These are phyloP conservation scores for Sander vitreus DNA, from an alignment of 2,113 vertebrate species.

Conservation along the genomic window DNA sequence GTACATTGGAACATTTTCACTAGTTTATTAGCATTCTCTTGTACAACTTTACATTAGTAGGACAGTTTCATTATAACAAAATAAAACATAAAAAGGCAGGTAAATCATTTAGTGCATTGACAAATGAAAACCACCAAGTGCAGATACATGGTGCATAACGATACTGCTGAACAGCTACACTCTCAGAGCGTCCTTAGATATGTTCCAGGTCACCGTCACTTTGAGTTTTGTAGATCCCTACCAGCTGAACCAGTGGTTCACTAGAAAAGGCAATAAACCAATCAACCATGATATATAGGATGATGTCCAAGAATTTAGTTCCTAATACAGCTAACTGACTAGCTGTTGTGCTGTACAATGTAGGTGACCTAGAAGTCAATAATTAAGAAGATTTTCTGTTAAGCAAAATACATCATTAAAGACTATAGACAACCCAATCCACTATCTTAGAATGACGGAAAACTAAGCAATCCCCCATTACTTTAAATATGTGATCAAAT, in stretches of 20 bases:
- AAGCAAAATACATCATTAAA: conserved; percentile 3
- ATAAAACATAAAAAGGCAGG: conserved; percentile 73
- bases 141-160: conserved; percentile 36
- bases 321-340: not conserved
- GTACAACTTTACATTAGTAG: conserved; percentile 73
- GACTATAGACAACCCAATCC: not conserved
- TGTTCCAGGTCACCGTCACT: conserved; percentile 44
- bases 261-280: conserved; percentile 12
- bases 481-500: conserved; percentile 18
- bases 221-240: not conserved
- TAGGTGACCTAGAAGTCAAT: not conserved
- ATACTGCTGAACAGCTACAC: conserved; percentile 28
- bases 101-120: conserved; percentile 73
- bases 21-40: conserved; percentile 75
- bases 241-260: conserved; percentile 6
- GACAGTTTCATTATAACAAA: conserved; percentile 55
- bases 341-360: not conserved
- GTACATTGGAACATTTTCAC: conserved; percentile 20
- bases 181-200: conserved; percentile 29
- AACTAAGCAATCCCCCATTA: not conserved
- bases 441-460: not conserved
- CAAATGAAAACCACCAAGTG: conserved; percentile 63
- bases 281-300: not conserved
- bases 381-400: not conserved
- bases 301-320: not conserved